These are phyloP conservation scores for Gobiocypris rarus DNA, from an alignment of 2,113 vertebrate genomes.

Conservation along the genomic window DNA sequence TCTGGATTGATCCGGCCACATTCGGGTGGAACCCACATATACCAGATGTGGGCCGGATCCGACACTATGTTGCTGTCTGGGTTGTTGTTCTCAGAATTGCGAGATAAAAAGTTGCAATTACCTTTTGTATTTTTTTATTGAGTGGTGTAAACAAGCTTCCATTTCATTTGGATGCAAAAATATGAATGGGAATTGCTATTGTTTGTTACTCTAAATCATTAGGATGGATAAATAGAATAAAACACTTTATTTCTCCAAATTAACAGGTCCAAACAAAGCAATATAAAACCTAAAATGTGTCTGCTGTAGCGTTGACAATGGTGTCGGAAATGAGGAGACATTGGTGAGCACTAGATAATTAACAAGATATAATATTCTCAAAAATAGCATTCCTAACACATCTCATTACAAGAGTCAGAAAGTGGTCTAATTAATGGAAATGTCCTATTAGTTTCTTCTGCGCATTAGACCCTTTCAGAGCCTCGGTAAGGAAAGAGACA, in stretches of 20 bases:
- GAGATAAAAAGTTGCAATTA: too few species aligned
- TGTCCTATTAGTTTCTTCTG: background rate
- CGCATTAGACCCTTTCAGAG: background rate
- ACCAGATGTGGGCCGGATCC: too few species aligned
- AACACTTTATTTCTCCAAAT: background rate
- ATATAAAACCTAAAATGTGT: background rate
- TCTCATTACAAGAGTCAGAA: background rate
- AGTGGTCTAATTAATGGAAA: constrained; percentile 16
- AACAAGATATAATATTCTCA: background rate
- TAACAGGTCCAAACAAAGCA: background rate
- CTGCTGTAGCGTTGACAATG: background rate
- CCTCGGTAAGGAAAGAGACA: background rate
- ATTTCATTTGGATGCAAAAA: too few species aligned
- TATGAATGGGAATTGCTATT: background rate
- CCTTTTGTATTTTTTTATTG: too few species aligned
- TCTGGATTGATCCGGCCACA: too few species aligned
- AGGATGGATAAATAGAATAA: background rate
- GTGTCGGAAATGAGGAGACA: background rate
- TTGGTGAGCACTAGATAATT: background rate
- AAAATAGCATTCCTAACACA: background rate
- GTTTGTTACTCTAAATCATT: background rate
- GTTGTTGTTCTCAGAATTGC: background rate
- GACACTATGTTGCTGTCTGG: too few species aligned
- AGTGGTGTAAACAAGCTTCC: too few species aligned
- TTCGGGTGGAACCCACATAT: too few species aligned